These are phyloP conservation scores for Cantharis nigra DNA, from an alignment of 2,888 invertebrate species.

Conservation along the genomic window DNA sequence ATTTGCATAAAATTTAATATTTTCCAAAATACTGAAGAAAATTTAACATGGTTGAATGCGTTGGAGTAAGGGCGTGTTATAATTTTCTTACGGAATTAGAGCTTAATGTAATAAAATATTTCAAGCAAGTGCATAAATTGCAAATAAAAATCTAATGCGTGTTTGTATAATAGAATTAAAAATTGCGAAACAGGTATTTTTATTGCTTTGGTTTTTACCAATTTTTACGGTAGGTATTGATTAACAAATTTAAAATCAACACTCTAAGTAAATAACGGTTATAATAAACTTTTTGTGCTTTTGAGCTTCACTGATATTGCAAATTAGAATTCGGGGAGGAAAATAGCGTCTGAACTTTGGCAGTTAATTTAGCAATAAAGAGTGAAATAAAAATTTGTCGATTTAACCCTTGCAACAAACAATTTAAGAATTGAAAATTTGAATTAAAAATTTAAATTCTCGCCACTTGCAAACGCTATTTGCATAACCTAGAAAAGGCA, in stretches of 20 bases:
- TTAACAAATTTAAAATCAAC: background rate
- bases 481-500: background rate
- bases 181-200: background rate
- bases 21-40: background rate
- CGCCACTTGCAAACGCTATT: background rate
- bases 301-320: background rate
- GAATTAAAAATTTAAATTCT: background rate
- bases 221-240: background rate
- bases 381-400: background rate
- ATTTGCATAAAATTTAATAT: slow-evolving; percentile 1
- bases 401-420: background rate
- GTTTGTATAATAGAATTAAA: background rate
- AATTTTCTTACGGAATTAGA: background rate
- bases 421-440: background rate
- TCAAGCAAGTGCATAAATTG: background rate
- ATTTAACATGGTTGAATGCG: background rate
- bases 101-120: background rate
- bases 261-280: background rate
- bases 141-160: background rate
- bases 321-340: background rate
- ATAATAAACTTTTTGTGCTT: background rate
- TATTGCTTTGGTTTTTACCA: background rate
- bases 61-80: background rate
- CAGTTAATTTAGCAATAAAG: background rate
- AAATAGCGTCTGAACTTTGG: background rate